Percentiles rank a stretch among this genome's conserved stretches.
Conservation (phyloP, 2,797 vertebrate species). For the Phrynocephalus vlangalii region DNA sequence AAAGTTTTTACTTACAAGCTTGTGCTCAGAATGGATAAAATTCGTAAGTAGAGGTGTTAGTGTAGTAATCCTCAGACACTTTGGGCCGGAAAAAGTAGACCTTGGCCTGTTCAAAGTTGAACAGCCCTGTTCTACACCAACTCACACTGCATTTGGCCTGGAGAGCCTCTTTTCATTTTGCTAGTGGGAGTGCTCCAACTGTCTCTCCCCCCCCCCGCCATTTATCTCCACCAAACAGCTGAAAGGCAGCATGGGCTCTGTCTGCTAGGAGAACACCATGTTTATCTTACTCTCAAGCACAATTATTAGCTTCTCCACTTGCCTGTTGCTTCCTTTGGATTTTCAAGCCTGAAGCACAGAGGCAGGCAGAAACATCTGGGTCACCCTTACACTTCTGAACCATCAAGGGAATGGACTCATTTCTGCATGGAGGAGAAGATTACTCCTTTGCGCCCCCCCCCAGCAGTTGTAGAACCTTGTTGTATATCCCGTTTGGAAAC, state of each 20-base stretch:
- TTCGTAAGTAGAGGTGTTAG: too few species aligned
- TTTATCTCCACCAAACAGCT: background rate
- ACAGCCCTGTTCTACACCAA: background rate
- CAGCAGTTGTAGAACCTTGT: background rate
- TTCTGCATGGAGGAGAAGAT: too few species aligned
- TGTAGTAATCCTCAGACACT: too few species aligned
- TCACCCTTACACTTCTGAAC: background rate
- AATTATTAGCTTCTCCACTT: background rate
- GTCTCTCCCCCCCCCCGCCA: too few species aligned
- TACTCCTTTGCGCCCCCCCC: too few species aligned
- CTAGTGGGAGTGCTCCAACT: background rate
- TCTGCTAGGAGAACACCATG: background rate
- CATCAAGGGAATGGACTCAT: background rate
- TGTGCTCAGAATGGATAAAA: too few species aligned
- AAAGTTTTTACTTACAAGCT: too few species aligned
- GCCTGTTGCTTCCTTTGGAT: background rate
- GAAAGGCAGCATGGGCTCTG: background rate
- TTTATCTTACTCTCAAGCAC: background rate
- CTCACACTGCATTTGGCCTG: background rate
- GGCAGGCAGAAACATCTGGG: background rate
- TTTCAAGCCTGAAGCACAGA: background rate
- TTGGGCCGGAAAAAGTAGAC: too few species aligned
- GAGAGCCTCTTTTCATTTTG: background rate
- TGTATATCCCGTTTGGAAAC: background rate
- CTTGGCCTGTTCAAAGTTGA: too few species aligned